These are phyloP conservation scores for Drosophila flavopinicola DNA, from an alignment of 2,888 invertebrate genomes.

Conservation along the genomic window DNA sequence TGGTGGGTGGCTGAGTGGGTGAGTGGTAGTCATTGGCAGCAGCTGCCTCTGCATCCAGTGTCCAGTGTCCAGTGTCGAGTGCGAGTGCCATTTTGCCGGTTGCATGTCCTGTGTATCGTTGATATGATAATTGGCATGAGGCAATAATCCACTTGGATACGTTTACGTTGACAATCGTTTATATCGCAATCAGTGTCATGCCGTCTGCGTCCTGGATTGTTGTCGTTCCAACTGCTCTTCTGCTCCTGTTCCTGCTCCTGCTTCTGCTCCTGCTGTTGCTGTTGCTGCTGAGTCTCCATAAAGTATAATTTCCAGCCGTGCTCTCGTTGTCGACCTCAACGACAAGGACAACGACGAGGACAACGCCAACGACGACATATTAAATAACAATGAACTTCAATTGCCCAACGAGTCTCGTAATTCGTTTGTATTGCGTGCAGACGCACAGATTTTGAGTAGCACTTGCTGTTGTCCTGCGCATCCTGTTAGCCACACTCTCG, in stretches of 20 bases:
- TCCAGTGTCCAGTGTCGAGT: constrained; percentile 58
- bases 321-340: constrained; percentile 45
- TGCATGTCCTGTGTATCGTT: constrained; percentile 69
- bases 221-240: constrained; percentile 27
- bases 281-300: constrained; percentile 61
- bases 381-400: constrained; percentile 82
- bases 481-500: constrained; percentile 22
- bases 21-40: constrained; percentile 63
- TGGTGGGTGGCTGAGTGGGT: neutral
- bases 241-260: too few species aligned
- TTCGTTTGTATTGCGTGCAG: constrained; percentile 79
- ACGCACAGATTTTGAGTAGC: constrained; percentile 79
- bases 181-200: constrained; percentile 80
- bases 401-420: constrained; percentile 77
- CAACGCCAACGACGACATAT: constrained; percentile 66
- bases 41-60: constrained; percentile 60
- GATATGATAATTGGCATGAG: constrained; percentile 82
- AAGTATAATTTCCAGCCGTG: constrained; percentile 73
- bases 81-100: constrained; percentile 44
- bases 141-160: constrained; percentile 81
- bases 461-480: constrained; percentile 37
- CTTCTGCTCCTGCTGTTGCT: too few species aligned
- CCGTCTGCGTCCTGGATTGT: constrained; percentile 58
- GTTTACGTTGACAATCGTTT: constrained; percentile 82
- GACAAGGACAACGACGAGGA: constrained; percentile 41